These are phyloP conservation scores for Pterophyllum scalare DNA, from an alignment of 2,113 vertebrate species.

Conservation along the genomic window DNA sequence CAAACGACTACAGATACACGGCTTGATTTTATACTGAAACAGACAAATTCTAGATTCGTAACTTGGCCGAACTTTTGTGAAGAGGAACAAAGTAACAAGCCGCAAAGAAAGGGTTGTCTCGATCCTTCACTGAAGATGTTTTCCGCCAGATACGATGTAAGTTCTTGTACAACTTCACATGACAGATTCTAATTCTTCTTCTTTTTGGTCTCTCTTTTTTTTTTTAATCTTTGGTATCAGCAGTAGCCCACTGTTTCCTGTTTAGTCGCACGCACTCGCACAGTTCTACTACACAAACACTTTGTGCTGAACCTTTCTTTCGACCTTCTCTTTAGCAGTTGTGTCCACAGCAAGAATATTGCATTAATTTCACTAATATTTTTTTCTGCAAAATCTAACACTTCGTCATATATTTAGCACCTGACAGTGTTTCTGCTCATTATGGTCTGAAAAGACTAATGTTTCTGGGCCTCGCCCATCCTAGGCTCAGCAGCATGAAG, in stretches of 20 bases:
- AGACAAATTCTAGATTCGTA: background rate
- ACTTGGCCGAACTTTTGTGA: background rate
- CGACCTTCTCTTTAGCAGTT: background rate
- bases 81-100: background rate
- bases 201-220: background rate
- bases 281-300: background rate
- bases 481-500: background rate
- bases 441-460: background rate
- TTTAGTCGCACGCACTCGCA: background rate
- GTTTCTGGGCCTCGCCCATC: background rate
- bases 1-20: background rate
- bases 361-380: too few species aligned
- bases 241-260: background rate
- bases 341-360: too few species aligned
- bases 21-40: background rate
- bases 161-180: slow-evolving; percentile 18
- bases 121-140: slow-evolving; percentile 43
- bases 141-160: slow-evolving; percentile 66
- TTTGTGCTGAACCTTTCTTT: background rate
- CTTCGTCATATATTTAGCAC: background rate
- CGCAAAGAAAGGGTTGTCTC: background rate
- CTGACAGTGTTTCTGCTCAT: background rate
- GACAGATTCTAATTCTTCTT: background rate
- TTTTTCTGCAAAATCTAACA: background rate
- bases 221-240: background rate